Conservation (phyloP, 1,140 invertebrate genomes). For the Drosophila tropicalis region DNA sequence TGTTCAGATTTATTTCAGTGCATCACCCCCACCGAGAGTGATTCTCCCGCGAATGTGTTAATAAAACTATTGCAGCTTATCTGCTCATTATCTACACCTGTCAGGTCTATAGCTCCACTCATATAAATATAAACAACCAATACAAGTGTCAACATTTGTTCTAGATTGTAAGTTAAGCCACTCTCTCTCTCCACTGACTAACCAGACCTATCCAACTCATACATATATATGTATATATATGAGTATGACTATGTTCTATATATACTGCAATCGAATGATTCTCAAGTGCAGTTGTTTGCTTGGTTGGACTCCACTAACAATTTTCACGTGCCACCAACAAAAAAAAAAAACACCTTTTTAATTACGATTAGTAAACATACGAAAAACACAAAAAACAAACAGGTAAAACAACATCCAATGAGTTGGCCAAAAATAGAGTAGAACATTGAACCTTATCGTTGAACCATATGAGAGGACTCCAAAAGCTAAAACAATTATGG, state of each 20-base stretch:
- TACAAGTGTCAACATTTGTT: conserved; percentile 51
- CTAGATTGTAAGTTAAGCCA: conserved; percentile 19
- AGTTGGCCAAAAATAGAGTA: conserved; percentile 28
- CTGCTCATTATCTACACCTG: conserved; percentile 55
- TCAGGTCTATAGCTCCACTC: conserved; percentile 3
- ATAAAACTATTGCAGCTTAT: conserved; percentile 46
- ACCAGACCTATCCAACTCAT: background rate
- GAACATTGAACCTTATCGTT: conserved; percentile 21
- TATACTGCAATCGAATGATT: conserved; percentile 10
- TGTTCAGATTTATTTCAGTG: conserved; percentile 23
- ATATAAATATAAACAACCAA: conserved; percentile 32
- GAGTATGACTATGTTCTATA: background rate
- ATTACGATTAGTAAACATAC: conserved; percentile 38
- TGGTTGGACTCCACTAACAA: background rate
- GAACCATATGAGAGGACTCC: background rate
- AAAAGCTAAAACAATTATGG: conserved; percentile 9
- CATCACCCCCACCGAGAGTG: conserved; percentile 46
- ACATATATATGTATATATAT: background rate
- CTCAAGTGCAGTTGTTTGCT: conserved; percentile 2
- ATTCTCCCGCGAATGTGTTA: conserved; percentile 48
- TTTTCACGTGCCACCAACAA: conserved; percentile 2
- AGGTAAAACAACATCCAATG: background rate
- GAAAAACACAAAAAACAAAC: background rate
- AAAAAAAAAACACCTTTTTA: conserved; percentile 31
- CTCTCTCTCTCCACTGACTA: conserved; percentile 1